Percentiles rank a stretch among this genome's conserved stretches.
Evolutionary conservation across 2,113 vertebrate genomes (phyloP).

Genomic region (Apeltes quadracus): DNA sequence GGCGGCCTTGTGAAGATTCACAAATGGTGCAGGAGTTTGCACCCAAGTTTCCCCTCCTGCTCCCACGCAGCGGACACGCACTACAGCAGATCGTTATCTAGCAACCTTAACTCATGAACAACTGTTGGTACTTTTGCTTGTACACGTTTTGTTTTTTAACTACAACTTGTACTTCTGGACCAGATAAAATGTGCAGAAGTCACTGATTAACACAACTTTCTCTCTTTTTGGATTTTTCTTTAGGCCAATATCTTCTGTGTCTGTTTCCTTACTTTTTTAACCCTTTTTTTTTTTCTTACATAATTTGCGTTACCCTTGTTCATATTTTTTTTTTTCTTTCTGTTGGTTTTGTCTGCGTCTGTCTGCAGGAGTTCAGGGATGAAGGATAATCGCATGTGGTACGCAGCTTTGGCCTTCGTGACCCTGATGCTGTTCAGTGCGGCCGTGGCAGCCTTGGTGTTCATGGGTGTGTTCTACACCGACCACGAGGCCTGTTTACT

Average conservation of each 20-base stretch:
- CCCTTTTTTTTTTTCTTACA: conserved; percentile 15
- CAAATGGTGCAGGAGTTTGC: conserved; percentile 49
- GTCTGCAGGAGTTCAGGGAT: conserved; percentile 88
- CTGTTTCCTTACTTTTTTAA: conserved; percentile 1
- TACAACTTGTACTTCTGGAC: conserved; percentile 16
- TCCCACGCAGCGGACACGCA: not conserved
- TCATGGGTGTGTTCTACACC: conserved; percentile 91
- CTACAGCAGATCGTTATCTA: conserved; percentile 7
- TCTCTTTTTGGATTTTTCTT: conserved; percentile 36
- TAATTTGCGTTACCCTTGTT: conserved; percentile 36
- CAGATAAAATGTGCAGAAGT: conserved; percentile 20
- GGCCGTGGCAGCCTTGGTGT: conserved; percentile 85
- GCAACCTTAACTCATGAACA: not conserved
- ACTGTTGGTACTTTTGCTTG: not conserved
- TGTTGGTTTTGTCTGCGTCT: conserved; percentile 3
- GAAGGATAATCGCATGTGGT: conserved; percentile 90
- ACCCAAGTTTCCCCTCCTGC: conserved; percentile 27
- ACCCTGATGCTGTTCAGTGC: conserved; percentile 88
- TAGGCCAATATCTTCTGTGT: conserved; percentile 20
- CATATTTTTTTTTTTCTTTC: conserved; percentile 28
- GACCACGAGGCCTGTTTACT: conserved; percentile 84
- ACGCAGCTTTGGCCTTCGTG: conserved; percentile 87
- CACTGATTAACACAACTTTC: conserved; percentile 11
- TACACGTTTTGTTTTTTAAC: not conserved
- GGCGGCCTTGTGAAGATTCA: conserved; percentile 19